A percentile compares a stretch with the other conserved stretches of the same genome.
Evolutionary conservation across 2,888 invertebrate genomes (phyloP).

Genomic region (Drosophila kanekoi): DNA sequence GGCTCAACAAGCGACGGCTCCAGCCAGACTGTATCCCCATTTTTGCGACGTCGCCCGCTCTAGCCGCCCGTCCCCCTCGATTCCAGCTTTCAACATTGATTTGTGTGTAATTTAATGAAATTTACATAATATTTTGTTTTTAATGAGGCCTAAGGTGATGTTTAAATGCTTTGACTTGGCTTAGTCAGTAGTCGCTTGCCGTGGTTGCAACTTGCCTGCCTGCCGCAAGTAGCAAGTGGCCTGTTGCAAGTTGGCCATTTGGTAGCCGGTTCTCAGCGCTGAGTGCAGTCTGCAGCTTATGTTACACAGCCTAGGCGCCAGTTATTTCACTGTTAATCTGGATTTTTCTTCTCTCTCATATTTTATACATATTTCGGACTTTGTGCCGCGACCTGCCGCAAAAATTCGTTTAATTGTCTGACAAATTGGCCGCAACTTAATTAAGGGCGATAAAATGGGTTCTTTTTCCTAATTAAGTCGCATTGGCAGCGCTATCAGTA

Average conservation of each 20-base stretch:
- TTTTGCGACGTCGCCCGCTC: background rate
- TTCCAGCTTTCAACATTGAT: constrained; percentile 66
- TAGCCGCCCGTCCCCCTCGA: background rate
- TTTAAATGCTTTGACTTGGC: constrained; percentile 81
- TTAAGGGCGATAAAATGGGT: constrained; percentile 70
- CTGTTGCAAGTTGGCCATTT: constrained; percentile 17
- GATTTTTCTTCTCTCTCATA: constrained; percentile 11
- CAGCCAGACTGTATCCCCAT: constrained; percentile 7
- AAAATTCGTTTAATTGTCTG: constrained; percentile 73
- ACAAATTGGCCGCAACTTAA: constrained; percentile 81
- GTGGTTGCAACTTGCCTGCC: constrained; percentile 25
- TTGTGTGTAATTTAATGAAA: constrained; percentile 82
- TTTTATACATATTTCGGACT: constrained; percentile 4
- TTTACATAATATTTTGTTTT: constrained; percentile 82
- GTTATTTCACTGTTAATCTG: constrained; percentile 42
- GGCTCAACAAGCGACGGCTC: constrained; percentile 74
- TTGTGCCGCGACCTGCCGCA: constrained; percentile 61
- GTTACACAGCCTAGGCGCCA: constrained; percentile 57
- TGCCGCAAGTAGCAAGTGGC: constrained; percentile 15
- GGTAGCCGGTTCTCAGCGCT: constrained; percentile 54
- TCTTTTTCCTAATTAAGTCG: constrained; percentile 67
- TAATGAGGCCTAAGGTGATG: constrained; percentile 82
- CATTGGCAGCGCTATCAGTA: constrained; percentile 68
- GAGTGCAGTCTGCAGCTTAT: constrained; percentile 32
- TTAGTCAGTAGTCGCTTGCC: constrained; percentile 58